Percentiles rank a stretch among this genome's conserved stretches.
Evolutionary conservation across 2,113 vertebrate genomes (phyloP).

Genomic region (Alexandromys fortis): DNA sequence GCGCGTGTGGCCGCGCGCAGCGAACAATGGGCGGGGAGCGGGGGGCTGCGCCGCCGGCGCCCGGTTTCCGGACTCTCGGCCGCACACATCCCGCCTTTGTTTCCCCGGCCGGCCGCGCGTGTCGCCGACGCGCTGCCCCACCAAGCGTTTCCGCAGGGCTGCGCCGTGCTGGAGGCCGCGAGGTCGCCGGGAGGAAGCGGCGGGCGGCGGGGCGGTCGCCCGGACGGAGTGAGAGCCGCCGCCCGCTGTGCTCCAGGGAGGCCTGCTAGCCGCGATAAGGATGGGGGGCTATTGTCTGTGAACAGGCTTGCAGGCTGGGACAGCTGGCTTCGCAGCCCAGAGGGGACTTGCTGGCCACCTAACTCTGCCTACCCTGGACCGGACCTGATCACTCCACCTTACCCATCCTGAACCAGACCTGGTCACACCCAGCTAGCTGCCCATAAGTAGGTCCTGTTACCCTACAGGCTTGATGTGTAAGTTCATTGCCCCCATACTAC

Average conservation of each 20-base stretch:
- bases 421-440: neutral
- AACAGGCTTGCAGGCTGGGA: conserved; percentile 53
- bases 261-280: conserved; percentile 90
- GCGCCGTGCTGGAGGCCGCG: conserved; percentile 81
- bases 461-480: accelerated
- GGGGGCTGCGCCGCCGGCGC: conserved; percentile 82
- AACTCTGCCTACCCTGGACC: neutral
- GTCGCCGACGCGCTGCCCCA: conserved; percentile 81
- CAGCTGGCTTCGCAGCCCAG: neutral
- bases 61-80: conserved; percentile 86
- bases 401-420: neutral
- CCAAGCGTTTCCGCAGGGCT: conserved; percentile 81
- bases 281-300: conserved; percentile 54
- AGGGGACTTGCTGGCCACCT: neutral
- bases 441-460: neutral
- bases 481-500: too few relatives aligned
- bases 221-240: conserved; percentile 75
- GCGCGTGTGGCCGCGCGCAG: conserved; percentile 77
- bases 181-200: conserved; percentile 72
- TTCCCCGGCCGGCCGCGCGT: conserved; percentile 83
- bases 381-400: neutral
- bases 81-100: conserved; percentile 91
- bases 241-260: conserved; percentile 86
- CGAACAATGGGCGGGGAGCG: conserved; percentile 92
- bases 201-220: conserved; percentile 83